Conservation (phyloP, 2,797 vertebrate genomes). For the Chaetophractus vellerosus region DNA sequence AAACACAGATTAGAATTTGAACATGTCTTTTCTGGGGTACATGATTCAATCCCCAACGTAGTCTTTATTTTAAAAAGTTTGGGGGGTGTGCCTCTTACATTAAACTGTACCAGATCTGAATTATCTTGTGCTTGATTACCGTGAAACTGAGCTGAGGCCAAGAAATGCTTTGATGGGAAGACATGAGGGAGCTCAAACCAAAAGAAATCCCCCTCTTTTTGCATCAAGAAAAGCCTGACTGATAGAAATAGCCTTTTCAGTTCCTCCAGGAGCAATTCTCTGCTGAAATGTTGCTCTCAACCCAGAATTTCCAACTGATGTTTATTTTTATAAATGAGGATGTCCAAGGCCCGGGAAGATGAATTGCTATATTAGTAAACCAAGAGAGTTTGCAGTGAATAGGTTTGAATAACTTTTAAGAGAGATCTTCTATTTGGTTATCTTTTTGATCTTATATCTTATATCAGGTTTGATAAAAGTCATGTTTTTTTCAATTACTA, state of each 20-base stretch:
- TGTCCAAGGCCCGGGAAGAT: not conserved
- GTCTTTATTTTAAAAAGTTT: slow-evolving; percentile 27
- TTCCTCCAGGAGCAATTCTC: not conserved
- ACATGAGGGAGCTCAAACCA: not conserved
- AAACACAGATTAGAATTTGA: too few relatives aligned
- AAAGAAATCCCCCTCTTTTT: not conserved
- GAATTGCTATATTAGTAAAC: not conserved
- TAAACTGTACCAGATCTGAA: not conserved
- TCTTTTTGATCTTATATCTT: slow-evolving; percentile 5
- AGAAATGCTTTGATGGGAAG: not conserved
- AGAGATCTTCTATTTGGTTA: not conserved
- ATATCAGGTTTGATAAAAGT: not conserved
- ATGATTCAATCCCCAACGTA: too few relatives aligned
- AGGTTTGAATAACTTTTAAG: slow-evolving; percentile 37
- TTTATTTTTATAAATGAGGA: not conserved
- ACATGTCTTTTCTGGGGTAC: too few relatives aligned
- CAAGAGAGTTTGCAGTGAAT: not conserved
- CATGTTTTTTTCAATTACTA: not conserved
- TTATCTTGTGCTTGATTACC: not conserved
- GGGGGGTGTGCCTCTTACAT: not conserved
- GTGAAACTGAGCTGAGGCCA: not conserved
- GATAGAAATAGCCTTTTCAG: not conserved
- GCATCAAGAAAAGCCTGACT: not conserved
- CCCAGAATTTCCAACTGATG: slow-evolving; percentile 21
- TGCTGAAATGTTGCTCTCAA: not conserved